phyloP scores from a whole-genome alignment of 2,113 vertebrate genomes.

The Pterocles burchelli region DNA sequence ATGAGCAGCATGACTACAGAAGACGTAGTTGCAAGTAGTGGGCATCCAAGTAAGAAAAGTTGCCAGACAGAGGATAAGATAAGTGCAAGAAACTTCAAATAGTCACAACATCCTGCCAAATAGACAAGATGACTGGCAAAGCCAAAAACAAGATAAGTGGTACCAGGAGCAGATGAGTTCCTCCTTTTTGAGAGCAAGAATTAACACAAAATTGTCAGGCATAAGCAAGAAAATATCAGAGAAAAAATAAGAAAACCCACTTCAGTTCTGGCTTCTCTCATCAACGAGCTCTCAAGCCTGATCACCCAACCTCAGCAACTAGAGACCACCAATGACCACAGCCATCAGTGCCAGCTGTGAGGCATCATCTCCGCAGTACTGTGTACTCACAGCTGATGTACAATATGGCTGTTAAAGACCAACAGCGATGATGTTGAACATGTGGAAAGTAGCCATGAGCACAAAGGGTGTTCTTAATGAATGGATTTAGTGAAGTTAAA shows the following conservation, averaged over 20 bases:
- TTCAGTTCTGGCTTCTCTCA: neutral
- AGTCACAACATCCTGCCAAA: neutral
- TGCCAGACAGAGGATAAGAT: neutral
- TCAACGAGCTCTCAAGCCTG: neutral
- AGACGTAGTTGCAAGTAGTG: neutral
- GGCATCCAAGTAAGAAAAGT: neutral
- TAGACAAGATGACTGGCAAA: neutral
- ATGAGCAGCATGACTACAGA: neutral
- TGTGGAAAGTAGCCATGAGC: neutral
- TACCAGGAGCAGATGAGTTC: neutral
- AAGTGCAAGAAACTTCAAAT: neutral
- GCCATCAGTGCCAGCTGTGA: neutral
- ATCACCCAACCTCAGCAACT: neutral
- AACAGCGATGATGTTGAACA: accelerated
- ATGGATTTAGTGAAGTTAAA: neutral
- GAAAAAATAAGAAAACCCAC: neutral
- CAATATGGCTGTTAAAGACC: neutral
- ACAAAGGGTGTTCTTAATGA: neutral
- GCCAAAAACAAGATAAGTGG: neutral
- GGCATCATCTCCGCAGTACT: accelerated
- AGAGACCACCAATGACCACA: neutral
- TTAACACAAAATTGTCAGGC: neutral
- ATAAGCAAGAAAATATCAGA: neutral
- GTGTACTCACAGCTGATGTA: neutral
- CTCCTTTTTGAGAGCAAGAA: neutral